Evolutionary conservation across 2,113 vertebrate species (phyloP), one percentile per base, ranked within the genome.

Genomic region (Hiodon alosoides): DNA sequence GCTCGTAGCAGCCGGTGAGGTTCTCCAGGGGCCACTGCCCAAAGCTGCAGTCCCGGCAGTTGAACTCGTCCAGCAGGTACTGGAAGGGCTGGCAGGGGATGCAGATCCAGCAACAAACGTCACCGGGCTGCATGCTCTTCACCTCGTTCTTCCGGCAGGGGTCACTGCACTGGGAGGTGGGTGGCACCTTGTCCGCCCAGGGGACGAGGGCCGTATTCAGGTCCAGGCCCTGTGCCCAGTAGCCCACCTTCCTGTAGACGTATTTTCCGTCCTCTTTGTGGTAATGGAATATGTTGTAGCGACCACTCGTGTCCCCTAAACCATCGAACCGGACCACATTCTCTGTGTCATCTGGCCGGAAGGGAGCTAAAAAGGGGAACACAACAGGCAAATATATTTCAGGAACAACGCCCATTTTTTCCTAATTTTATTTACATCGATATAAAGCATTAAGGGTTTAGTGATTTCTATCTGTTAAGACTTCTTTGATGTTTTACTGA

Each of bases 31-130:
- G 97, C 97, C 97, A 98, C 79, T 93, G 93, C 16, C 97, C 97
- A 0, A 95, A 94, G 60, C 92, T 92, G 0, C 97, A 99, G 85
- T 97, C 95, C 8, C 93, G 92, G 58, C 97, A 99, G 76, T 94
- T 97, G 86, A 97, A 96, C 81, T 98, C 96, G 3, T 99, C 95
- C 67, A 90, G 85, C 74, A 98, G 88, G 82, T 95, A 98, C 84
- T 99, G 95, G 0, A 95, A 96, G 31, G 96, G 88, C 84, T 98
- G 97, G 84, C 97, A 99, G 7, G 96, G 93, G 68, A 96, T 98
- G 81, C 97, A 98, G 84, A 99, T 94, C 97, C 97, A 99, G 85
- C 97, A 99, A 87, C 97, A 99, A n/a, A 97, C 95, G 52, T 99
- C 97, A 0, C 97, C 97, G 0, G 97, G 97, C 85, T 98, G 97